Evolutionary conservation across 2,888 invertebrate species (phyloP).

Genomic region (Ceraclea dissimilis): DNA sequence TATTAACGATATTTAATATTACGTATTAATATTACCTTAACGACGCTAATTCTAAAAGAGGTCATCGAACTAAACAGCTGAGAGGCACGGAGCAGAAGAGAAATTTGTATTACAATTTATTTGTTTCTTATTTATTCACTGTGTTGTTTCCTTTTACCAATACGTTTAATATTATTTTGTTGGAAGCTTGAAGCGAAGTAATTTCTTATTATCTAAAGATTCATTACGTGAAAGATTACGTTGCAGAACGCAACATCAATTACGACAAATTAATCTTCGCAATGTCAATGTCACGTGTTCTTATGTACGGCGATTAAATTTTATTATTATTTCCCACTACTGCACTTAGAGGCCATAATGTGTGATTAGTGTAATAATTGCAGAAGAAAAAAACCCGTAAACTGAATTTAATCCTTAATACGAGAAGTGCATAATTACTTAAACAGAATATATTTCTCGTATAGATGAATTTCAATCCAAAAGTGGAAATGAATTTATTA

Average conservation of each 20-base stretch:
- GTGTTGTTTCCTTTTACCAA: background rate
- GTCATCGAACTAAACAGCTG: conserved; percentile 2
- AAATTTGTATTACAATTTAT: background rate
- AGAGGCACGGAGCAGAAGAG: background rate
- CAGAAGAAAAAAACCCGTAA: no score
- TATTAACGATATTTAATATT: background rate
- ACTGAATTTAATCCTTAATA: no score
- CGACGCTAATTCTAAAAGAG: background rate
- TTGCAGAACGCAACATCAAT: conserved; percentile 8
- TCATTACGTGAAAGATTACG: background rate
- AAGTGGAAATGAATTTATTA: no score
- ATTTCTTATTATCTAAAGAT: background rate
- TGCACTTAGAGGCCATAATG: no score
- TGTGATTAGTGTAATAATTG: no score
- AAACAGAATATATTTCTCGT: no score
- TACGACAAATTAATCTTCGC: conserved; percentile 10
- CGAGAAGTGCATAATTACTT: no score
- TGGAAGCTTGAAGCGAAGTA: background rate
- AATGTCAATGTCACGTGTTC: conserved; percentile 25
- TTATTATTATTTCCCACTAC: background rate
- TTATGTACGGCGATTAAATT: background rate
- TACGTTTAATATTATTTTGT: background rate
- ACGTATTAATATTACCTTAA: background rate
- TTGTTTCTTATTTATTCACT: background rate
- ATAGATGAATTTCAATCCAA: no score